Evolutionary conservation across 2,113 vertebrate species (phyloP).

Genomic region (Nothoprocta perdicaria): DNA sequence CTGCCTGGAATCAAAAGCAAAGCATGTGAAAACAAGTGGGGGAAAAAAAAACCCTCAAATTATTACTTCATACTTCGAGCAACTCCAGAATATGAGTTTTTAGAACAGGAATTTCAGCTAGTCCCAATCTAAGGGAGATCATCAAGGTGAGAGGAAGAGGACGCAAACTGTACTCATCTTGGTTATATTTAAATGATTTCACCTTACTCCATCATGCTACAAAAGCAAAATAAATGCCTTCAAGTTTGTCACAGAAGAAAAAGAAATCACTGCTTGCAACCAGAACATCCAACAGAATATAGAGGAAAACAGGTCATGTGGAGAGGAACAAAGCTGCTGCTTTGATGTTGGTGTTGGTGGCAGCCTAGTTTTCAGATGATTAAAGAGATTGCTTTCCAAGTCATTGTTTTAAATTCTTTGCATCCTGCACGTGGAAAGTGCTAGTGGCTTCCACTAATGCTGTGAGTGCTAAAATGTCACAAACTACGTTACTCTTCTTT

Average conservation of each 20-base stretch:
- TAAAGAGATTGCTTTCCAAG: neutral
- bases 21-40: neutral
- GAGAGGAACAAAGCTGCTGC: neutral
- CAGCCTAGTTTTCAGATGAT: neutral
- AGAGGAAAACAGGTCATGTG: neutral
- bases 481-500: neutral
- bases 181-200: neutral
- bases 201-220: neutral
- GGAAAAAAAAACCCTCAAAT: neutral
- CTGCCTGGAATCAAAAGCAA: neutral
- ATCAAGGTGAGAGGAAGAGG: neutral
- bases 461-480: too few relatives aligned
- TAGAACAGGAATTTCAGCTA: neutral
- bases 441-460: too few relatives aligned
- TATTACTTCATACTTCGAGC: neutral
- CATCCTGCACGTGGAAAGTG: neutral
- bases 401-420: neutral
- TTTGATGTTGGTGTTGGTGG: neutral
- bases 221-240: neutral
- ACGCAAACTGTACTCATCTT: neutral
- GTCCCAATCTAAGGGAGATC: neutral
- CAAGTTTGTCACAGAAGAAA: neutral
- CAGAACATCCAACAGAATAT: neutral
- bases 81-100: neutral
- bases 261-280: neutral